Evolutionary conservation across 2,797 vertebrate genomes (phyloP).

Genomic region (Tinamus major): DNA sequence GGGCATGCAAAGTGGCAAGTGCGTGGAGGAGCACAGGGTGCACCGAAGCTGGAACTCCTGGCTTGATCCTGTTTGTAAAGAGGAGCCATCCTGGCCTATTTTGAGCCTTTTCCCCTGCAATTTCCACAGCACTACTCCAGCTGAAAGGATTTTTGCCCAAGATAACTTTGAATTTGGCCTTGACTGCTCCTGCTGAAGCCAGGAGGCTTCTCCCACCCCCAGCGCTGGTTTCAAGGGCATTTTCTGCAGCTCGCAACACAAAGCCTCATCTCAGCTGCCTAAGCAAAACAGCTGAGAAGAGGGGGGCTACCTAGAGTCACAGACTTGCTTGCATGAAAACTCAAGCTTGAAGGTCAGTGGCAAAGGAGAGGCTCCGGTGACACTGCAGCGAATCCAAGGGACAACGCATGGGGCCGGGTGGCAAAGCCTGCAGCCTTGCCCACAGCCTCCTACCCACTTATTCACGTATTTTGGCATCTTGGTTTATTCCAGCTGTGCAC

Average conservation of each 20-base stretch:
- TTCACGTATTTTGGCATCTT: too few species aligned
- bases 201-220: neutral
- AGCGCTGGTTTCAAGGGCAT: neutral
- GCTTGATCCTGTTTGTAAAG: rapidly evolving
- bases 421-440: neutral
- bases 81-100: neutral
- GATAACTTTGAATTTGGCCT: neutral
- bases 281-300: neutral
- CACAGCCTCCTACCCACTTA: neutral
- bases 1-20: neutral
- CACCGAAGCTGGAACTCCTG: neutral
- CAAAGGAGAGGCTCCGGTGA: too few species aligned
- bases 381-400: neutral
- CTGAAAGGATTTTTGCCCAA: neutral
- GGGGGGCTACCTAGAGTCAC: neutral
- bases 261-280: neutral
- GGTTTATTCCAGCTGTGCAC: neutral
- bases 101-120: neutral
- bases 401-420: too few species aligned
- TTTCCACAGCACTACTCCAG: neutral
- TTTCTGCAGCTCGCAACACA: neutral
- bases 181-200: neutral
- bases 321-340: neutral
- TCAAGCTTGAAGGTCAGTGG: neutral
- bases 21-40: rapidly evolving